These are phyloP conservation scores for Heliconius eleuchia DNA, from an alignment of 1,140 invertebrate species.

Conservation along the genomic window DNA sequence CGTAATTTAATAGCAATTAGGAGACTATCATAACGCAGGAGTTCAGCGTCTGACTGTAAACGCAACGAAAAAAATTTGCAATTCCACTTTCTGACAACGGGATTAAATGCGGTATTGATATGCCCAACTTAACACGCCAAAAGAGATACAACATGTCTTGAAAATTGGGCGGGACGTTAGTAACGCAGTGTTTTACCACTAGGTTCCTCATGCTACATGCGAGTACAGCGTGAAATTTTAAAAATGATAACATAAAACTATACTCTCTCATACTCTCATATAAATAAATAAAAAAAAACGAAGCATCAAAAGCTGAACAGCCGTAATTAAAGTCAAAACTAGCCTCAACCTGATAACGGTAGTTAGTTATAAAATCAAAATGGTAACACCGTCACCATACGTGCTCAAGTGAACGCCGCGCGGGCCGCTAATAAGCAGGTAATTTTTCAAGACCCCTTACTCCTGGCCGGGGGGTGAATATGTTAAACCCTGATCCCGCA, in stretches of 20 bases:
- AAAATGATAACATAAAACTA: no score
- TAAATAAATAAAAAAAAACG: not conserved
- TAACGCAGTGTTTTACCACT: no score
- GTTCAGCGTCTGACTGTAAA: not conserved
- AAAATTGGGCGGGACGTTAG: no score
- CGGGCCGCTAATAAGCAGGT: constrained; percentile 40
- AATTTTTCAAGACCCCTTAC: constrained; percentile 32
- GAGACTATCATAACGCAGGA: not conserved
- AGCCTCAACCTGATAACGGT: constrained; percentile 22
- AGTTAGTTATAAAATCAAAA: constrained; percentile 27
- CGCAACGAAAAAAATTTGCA: no score
- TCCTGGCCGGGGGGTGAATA: constrained; percentile 42
- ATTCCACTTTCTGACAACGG: no score
- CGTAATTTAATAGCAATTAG: no score
- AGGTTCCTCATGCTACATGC: no score
- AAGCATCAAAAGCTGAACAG: constrained; percentile 21
- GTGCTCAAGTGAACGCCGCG: constrained; percentile 40
- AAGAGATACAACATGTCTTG: no score
- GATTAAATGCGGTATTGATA: no score
- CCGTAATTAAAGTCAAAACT: constrained; percentile 19
- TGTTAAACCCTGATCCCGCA: constrained; percentile 33
- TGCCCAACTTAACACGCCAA: no score
- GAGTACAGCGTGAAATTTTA: no score
- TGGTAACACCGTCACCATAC: constrained; percentile 26
- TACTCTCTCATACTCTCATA: no score